phyloP scores from a whole-genome alignment of 1,140 invertebrate genomes.

The Diprion similis region DNA sequence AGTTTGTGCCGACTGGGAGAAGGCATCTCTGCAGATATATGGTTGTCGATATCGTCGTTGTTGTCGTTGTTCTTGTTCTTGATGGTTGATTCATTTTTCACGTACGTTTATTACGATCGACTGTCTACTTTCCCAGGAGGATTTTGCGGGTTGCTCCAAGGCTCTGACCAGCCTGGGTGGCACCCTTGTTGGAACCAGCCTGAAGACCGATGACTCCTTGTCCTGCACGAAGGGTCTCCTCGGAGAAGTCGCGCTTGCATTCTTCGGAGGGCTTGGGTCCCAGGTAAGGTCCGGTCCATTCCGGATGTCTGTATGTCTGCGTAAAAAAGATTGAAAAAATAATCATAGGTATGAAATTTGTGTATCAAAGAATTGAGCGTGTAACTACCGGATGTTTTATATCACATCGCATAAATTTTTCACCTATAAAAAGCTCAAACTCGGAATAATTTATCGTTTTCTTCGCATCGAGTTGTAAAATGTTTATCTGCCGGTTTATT shows the following conservation, averaged over 20 bases:
- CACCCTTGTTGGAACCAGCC: slow-evolving; percentile 90
- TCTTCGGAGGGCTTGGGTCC: slow-evolving; percentile 87
- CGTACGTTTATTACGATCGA: not conserved
- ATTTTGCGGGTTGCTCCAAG: slow-evolving; percentile 89
- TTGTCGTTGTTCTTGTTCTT: not conserved
- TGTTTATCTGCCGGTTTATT: no score
- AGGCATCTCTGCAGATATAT: not conserved
- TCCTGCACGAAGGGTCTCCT: slow-evolving; percentile 86
- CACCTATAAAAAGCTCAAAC: no score
- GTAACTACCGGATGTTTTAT: no score
- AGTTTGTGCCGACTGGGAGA: not conserved
- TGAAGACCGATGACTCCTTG: slow-evolving; percentile 89
- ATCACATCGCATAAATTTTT: no score
- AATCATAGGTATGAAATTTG: not conserved
- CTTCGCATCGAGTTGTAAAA: no score
- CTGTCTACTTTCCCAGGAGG: slow-evolving; percentile 77
- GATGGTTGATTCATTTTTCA: not conserved
- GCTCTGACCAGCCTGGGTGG: slow-evolving; percentile 87
- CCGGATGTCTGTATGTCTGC: slow-evolving; percentile 85
- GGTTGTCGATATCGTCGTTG: not conserved
- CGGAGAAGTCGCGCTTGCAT: slow-evolving; percentile 87
- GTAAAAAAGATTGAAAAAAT: slow-evolving; percentile 24
- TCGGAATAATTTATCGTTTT: no score
- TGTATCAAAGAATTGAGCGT: no score
- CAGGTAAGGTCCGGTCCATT: slow-evolving; percentile 85